Conservation (phyloP, 2,888 invertebrate genomes). For the Maniola hyperantus region DNA sequence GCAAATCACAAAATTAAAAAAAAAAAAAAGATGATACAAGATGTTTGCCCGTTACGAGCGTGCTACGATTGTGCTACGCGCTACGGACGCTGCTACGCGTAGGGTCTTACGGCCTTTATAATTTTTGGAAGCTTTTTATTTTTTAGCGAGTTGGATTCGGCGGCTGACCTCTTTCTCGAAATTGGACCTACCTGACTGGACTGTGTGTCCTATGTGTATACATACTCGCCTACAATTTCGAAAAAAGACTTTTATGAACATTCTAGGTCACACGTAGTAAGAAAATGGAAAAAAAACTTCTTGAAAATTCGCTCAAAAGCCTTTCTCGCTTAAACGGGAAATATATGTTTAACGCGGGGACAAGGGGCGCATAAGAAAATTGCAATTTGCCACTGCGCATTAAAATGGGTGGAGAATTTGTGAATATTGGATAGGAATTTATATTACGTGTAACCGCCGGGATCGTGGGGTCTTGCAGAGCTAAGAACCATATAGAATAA, state of each 20-base stretch:
- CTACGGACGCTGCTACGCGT: conserved; percentile 1
- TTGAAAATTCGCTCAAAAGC: conserved; percentile 29
- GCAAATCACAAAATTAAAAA: too few relatives aligned
- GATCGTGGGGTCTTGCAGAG: conserved; percentile 38
- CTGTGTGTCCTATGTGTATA: too few relatives aligned
- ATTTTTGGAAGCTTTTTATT: too few relatives aligned
- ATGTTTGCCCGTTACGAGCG: not conserved
- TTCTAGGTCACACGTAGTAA: not conserved
- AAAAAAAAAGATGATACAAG: too few relatives aligned
- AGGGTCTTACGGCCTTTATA: not conserved
- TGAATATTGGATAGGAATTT: conserved; percentile 81
- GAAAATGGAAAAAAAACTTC: conserved; percentile 13
- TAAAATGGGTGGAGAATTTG: conserved; percentile 73
- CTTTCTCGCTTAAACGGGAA: conserved; percentile 41
- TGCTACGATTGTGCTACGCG: conserved; percentile 14
- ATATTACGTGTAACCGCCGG: conserved; percentile 67
- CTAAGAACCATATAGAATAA: conserved; percentile 14
- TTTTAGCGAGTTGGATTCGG: too few relatives aligned
- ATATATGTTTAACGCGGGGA: conserved; percentile 53
- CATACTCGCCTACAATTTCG: too few relatives aligned
- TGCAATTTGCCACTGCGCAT: conserved; percentile 71
- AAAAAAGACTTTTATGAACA: too few relatives aligned
- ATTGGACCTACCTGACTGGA: too few relatives aligned
- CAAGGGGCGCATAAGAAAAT: conserved; percentile 57
- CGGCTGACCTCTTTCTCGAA: too few relatives aligned